These are phyloP conservation scores for Chionoecetes opilio DNA, from an alignment of 1,140 invertebrate genomes.

Conservation along the genomic window DNA sequence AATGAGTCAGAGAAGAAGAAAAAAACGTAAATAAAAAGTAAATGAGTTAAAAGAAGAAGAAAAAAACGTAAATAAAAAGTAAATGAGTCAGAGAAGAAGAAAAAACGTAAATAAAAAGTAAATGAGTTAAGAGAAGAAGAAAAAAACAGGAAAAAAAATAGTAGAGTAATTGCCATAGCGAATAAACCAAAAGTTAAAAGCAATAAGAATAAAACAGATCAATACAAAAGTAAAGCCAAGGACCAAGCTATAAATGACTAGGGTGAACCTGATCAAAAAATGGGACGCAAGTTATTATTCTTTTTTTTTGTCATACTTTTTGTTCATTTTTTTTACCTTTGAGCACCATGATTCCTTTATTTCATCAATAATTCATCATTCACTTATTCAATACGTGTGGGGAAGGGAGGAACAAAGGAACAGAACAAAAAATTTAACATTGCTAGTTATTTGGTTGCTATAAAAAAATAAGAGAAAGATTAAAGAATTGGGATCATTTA, in stretches of 20 bases:
- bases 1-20: no score
- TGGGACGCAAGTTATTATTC: background rate
- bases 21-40: no score
- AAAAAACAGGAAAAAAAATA: background rate
- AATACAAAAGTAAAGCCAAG: no score
- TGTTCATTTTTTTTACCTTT: background rate
- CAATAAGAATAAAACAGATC: no score
- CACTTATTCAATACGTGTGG: background rate
- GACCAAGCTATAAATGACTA: constrained; percentile 4
- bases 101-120: background rate
- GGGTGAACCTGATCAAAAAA: background rate
- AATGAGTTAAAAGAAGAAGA: background rate
- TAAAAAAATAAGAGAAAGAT: background rate
- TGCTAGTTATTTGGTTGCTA: no score
- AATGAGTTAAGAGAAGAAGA: background rate
- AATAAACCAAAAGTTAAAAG: no score
- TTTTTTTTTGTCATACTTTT: background rate
- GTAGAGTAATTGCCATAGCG: no score
- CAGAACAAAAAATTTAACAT: background rate
- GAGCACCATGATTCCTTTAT: background rate
- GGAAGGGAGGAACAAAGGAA: background rate
- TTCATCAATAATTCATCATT: background rate
- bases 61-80: background rate
- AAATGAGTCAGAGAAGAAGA: background rate
- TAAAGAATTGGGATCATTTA: background rate